phyloP scores from a whole-genome alignment of 2,113 vertebrate species.

The Ammospiza nelsoni region DNA sequence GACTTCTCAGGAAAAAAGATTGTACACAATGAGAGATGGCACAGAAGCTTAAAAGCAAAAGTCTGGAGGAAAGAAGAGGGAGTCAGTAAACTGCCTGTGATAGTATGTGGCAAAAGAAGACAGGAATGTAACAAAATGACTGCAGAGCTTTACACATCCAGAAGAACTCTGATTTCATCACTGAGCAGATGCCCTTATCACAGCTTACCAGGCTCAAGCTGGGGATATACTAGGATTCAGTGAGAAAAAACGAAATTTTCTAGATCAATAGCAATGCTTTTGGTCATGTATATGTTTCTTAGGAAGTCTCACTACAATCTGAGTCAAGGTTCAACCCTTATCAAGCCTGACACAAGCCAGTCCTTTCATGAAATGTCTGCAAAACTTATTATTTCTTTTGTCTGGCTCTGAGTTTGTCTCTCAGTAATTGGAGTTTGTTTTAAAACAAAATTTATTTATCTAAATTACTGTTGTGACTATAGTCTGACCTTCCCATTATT shows the following conservation, averaged over 20 bases:
- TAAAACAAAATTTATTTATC: conserved; percentile 18
- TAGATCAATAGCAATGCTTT: neutral
- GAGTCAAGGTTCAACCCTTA: neutral
- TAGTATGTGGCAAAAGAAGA: neutral
- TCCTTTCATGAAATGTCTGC: neutral
- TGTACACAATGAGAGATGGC: neutral
- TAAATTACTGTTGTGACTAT: neutral
- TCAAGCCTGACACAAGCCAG: neutral
- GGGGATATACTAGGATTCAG: neutral
- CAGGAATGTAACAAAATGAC: neutral
- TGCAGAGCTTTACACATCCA: neutral
- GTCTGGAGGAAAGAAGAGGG: neutral
- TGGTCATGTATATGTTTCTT: neutral
- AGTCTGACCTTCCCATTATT: neutral
- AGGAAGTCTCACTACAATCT: neutral
- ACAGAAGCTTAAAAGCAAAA: neutral
- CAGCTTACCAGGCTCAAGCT: neutral
- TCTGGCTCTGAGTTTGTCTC: neutral
- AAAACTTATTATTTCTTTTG: neutral
- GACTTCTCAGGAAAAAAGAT: neutral
- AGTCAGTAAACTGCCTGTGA: neutral
- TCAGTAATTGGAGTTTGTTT: neutral
- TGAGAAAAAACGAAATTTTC: neutral
- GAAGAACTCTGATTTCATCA: neutral
- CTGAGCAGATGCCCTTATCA: neutral